Conservation (phyloP, 2,113 vertebrate species). For the Erythrolamprus reginae region DNA sequence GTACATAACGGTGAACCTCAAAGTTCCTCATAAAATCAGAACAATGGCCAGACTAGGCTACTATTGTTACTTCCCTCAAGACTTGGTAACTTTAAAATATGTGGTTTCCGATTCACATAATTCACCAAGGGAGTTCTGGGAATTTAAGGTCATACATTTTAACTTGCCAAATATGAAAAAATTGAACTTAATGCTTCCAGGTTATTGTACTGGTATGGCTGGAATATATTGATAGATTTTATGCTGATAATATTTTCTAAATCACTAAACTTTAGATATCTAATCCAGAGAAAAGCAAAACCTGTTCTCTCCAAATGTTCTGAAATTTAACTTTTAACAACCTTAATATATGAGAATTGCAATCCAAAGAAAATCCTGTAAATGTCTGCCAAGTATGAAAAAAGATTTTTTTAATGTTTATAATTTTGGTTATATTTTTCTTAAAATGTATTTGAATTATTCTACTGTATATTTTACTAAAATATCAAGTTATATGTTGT, state of each 20-base stretch:
- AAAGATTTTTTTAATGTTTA: background rate
- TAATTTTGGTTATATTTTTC: background rate
- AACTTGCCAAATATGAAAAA: background rate
- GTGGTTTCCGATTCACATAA: background rate
- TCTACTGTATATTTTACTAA: background rate
- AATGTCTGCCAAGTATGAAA: background rate
- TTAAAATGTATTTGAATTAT: background rate
- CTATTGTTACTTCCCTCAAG: background rate
- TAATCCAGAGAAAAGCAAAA: background rate
- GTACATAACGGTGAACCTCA: background rate
- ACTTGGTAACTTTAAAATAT: background rate
- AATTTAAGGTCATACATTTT: background rate
- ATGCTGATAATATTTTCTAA: background rate
- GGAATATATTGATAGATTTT: background rate
- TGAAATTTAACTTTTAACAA: background rate
- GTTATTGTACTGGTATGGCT: background rate
- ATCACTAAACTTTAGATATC: background rate
- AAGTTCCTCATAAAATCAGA: background rate
- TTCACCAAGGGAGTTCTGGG: background rate
- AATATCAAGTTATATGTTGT: background rate
- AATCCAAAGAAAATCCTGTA: background rate
- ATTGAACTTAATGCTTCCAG: background rate
- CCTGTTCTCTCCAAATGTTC: background rate
- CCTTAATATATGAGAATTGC: background rate
- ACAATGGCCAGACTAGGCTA: background rate